These are phyloP conservation scores for Arctopsyche grandis DNA, from an alignment of 1,140 invertebrate genomes.

Conservation along the genomic window DNA sequence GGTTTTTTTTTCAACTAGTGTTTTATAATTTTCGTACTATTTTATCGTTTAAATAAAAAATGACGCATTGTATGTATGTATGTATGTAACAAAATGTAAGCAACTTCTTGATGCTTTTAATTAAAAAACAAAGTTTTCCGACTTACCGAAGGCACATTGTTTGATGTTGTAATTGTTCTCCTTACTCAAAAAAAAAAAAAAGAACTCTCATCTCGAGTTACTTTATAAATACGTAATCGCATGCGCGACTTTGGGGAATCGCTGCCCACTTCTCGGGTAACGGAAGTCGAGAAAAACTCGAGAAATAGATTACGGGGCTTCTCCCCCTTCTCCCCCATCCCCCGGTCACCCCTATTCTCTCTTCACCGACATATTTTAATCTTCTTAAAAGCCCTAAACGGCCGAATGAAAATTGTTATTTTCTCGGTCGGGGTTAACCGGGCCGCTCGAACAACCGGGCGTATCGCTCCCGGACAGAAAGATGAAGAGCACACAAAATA, in stretches of 20 bases:
- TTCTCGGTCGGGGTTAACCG: background rate
- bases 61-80: too few relatives aligned
- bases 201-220: background rate
- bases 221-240: slow-evolving; percentile 27
- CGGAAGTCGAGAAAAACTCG: slow-evolving; percentile 5
- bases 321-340: background rate
- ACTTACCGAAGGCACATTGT: too few relatives aligned
- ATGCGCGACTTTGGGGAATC: slow-evolving; percentile 16
- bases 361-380: slow-evolving; percentile 29
- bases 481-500: background rate
- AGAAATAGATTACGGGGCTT: slow-evolving; percentile 21
- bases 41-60: too few relatives aligned
- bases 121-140: too few relatives aligned
- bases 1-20: too few relatives aligned
- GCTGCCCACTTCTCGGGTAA: background rate
- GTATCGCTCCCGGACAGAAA: background rate
- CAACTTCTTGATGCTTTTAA: too few relatives aligned
- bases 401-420: slow-evolving; percentile 20
- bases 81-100: too few relatives aligned
- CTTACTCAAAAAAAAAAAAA: too few relatives aligned
- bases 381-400: slow-evolving; percentile 34
- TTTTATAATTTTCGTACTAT: too few relatives aligned
- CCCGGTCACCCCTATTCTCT: background rate
- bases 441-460: background rate
- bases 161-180: too few relatives aligned